These are phyloP conservation scores for Mycetomoellerius zeteki DNA, from an alignment of 1,140 invertebrate genomes.

Conservation along the genomic window DNA sequence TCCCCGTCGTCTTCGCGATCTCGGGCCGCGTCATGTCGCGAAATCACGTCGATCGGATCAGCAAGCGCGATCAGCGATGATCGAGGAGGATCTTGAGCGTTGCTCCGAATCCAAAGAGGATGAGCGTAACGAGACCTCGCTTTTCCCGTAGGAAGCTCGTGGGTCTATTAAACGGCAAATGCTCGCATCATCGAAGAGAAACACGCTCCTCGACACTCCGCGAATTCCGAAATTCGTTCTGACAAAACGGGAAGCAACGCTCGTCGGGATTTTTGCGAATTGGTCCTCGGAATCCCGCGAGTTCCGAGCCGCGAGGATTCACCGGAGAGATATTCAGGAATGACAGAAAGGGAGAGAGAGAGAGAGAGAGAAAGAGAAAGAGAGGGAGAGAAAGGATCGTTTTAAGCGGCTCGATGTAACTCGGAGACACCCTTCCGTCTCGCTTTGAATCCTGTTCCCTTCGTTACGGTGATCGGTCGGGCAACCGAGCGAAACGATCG, in stretches of 20 bases:
- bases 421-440: constrained; percentile 46
- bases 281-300: background rate
- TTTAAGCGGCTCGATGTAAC: constrained; percentile 42
- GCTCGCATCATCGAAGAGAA: background rate
- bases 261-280: background rate
- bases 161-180: background rate
- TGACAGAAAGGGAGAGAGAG: background rate
- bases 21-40: background rate
- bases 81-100: background rate
- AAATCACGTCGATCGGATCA: background rate
- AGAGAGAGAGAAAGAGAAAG: background rate
- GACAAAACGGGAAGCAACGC: background rate
- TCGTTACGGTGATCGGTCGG: background rate
- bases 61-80: background rate
- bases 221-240: background rate
- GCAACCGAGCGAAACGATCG: background rate
- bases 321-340: background rate
- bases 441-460: constrained; percentile 18
- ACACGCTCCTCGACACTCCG: background rate
- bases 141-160: background rate
- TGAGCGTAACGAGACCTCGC: background rate
- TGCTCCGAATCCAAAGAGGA: background rate
- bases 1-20: background rate
- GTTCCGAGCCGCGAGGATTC: background rate
- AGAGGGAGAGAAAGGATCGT: background rate